A percentile compares a stretch with the other conserved stretches of the same genome.
phyloP scores from a whole-genome alignment of 2,797 vertebrate genomes.

The Gymnopithys bicolor region DNA sequence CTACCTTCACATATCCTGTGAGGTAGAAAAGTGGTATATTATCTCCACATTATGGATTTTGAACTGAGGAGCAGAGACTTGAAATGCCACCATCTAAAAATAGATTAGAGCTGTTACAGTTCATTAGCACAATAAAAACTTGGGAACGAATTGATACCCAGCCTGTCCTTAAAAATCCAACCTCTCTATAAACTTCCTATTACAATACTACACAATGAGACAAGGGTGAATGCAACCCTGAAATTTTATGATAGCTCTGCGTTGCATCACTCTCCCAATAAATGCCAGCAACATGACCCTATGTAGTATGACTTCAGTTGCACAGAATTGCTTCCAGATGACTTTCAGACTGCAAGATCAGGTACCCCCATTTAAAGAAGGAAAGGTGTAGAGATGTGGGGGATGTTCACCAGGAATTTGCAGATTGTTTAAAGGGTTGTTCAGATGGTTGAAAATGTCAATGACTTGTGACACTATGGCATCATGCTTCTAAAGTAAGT shows the following conservation, averaged over 20 bases:
- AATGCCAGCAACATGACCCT: background rate
- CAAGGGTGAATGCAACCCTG: constrained; percentile 13
- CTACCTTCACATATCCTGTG: background rate
- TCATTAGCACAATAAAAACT: constrained; percentile 69
- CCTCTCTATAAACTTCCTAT: constrained; percentile 39
- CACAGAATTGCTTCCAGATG: background rate
- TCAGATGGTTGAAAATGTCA: background rate
- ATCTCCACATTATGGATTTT: constrained; percentile 50
- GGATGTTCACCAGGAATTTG: background rate
- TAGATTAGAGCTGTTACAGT: constrained; percentile 60
- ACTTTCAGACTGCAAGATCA: constrained; percentile 1
- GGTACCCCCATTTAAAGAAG: background rate
- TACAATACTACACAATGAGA: background rate
- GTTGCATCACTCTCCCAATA: constrained; percentile 4
- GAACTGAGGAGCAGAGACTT: constrained; percentile 30
- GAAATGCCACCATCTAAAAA: constrained; percentile 66
- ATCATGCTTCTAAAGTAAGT: background rate
- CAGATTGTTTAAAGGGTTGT: background rate
- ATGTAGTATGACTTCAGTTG: background rate
- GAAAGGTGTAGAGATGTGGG: background rate
- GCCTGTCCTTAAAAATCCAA: constrained; percentile 54
- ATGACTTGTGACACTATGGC: background rate
- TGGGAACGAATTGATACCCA: constrained; percentile 42
- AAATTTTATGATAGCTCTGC: constrained; percentile 19
- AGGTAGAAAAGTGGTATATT: constrained; percentile 29